Percentiles rank a stretch among this genome's conserved stretches.
These are phyloP conservation scores for Parus major DNA, from an alignment of 2,113 vertebrate species.

Conservation along the genomic window DNA sequence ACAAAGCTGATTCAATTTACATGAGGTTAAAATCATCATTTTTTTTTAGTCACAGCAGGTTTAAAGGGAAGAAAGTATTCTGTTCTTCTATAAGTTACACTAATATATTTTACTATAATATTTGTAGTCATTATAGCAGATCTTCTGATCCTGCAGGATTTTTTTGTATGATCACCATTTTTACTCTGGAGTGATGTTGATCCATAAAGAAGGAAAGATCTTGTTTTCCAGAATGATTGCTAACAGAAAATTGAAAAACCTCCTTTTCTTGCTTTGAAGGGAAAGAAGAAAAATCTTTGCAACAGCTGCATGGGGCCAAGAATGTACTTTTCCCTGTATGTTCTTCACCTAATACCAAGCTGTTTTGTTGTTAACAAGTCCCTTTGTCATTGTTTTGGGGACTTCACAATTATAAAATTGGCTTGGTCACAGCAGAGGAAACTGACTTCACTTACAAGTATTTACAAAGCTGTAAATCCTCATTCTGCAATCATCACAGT, in stretches of 20 bases:
- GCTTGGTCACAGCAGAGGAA: not conserved
- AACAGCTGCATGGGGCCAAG: not conserved
- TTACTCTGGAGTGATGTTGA: not conserved
- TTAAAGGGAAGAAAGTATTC: not conserved
- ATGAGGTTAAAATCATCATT: rapidly evolving
- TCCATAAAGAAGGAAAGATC: not conserved
- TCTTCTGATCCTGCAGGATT: not conserved
- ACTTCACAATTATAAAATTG: not conserved
- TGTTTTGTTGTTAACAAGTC: not conserved
- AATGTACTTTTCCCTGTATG: not conserved
- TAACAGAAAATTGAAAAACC: not conserved
- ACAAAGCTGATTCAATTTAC: not conserved
- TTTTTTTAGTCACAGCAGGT: not conserved
- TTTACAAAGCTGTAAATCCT: not conserved
- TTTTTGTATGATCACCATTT: not conserved
- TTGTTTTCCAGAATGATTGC: not conserved
- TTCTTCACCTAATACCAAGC: not conserved
- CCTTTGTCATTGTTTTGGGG: not conserved
- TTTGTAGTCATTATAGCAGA: not conserved
- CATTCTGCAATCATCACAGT: not conserved
- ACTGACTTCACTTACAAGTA: not conserved
- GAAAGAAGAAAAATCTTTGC: not conserved
- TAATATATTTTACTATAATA: not conserved
- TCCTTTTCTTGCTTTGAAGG: not conserved
- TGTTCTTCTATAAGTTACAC: not conserved